Base-by-base conservation (phyloP, 35 echinoderm and acorn worm genomes). In the Amphiura filiformis region DNA sequence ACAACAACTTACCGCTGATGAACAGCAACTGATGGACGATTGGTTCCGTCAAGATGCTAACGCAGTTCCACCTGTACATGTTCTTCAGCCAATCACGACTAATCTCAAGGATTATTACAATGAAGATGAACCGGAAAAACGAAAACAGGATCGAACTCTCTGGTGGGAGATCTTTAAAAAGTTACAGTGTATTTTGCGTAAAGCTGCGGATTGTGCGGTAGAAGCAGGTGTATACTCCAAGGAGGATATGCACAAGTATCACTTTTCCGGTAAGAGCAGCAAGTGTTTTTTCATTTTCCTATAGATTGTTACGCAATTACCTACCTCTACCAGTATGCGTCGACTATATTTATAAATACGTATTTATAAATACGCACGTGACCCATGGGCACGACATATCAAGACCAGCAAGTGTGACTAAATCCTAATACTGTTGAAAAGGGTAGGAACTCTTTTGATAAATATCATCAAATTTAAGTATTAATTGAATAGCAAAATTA, bases 31-130 rank as follows among this genome's bases (percentile, higher is more conserved):
- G 31, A 23, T 96, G 37, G 76, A 80, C 30, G 87, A 89, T 79
- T 96, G 94, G 94, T 96, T 93, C 38, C 20, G 78, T 1, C 76
- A 93, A 39, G 94, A 96, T 77, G 84, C 80, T 28, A 96, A 96
- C 70, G 90, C 94, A 7, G 78, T 87, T 17, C 94, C 94, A 18
- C 86, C 90, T 1, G 83, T 92, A 38, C 87, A 96, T 75, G 39
- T 90, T 0, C 94, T 96, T 13, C 94, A 96, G 83, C 86, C 94
- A 80, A 96, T 96, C 94, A 93, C 90, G 31, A 76, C 33, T 13
- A 37, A 89, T 13, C 87, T 96, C 1, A 35, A 39, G 17, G 56
- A 96, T 78, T 96, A 85, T 52, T 88, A 96, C 32, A 84, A 96
- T 61, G 70, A 49, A 3, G 38, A 81, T 23, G 64, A 89, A 33